Conservation (phyloP, 2,888 invertebrate genomes). For the Pegoplata infirma region DNA sequence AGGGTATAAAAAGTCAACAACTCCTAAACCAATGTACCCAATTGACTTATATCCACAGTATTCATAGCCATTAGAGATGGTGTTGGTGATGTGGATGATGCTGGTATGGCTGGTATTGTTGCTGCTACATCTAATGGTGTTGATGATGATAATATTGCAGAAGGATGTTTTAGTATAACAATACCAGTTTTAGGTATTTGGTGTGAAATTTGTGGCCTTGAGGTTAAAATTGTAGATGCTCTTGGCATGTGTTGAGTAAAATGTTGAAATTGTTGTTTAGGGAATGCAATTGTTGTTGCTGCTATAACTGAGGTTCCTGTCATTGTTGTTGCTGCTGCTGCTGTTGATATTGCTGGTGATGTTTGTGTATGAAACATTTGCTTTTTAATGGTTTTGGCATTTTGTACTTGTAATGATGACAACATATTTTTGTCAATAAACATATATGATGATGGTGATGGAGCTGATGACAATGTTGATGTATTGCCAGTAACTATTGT, state of each 20-base stretch:
- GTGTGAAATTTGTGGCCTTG: conserved; percentile 51
- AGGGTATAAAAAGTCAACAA: not conserved
- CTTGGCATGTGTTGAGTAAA: conserved; percentile 44
- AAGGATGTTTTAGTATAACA: conserved; percentile 30
- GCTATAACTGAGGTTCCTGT: not conserved
- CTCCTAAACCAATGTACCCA: conserved; percentile 67
- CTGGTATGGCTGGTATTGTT: conserved; percentile 27
- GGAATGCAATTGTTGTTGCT: conserved; percentile 42
- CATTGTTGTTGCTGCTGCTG: conserved; percentile 1
- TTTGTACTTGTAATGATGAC: conserved; percentile 63
- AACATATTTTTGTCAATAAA: conserved; percentile 66
- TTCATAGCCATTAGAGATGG: conserved; percentile 60
- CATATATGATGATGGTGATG: conserved; percentile 42
- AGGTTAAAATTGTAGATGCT: conserved; percentile 47
- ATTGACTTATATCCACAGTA: conserved; percentile 64
- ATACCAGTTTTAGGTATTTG: conserved; percentile 44
- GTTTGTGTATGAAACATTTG: conserved; percentile 68
- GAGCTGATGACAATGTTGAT: conserved; percentile 6
- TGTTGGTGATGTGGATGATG: conserved; percentile 40
- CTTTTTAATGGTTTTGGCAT: conserved; percentile 68
- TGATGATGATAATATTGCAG: conserved; percentile 2
- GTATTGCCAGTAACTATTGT: not conserved
- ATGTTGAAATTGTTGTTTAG: conserved; percentile 49
- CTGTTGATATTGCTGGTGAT: conserved; percentile 15
- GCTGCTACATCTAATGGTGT: conserved; percentile 3